Evolutionary conservation across 2,113 vertebrate species (phyloP), one percentile per base, ranked within the genome.

Genomic region (Donacobius atricapilla): DNA sequence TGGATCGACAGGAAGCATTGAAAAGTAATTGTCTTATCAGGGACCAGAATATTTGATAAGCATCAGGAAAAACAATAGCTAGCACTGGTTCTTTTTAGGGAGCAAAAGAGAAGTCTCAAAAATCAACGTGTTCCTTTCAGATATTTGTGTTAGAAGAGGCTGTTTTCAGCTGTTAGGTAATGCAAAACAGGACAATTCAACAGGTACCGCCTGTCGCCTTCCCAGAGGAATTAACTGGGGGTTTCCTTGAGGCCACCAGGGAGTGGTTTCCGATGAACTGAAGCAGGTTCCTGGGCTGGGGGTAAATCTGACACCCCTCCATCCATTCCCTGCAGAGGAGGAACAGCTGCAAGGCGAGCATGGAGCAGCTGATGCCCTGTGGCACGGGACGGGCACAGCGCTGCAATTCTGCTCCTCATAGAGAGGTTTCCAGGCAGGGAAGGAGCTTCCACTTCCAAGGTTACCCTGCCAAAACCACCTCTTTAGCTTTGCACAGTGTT

Each of bases 331-430:
- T 35, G 20, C 30, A 19, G 50, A 35, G 60, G 13, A 71, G 78
- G 28, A 76, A 31, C 65, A 95, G 90, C 75, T 90, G 90, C 1
- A 2, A 69, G 1, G 9, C 1, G 10, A 33, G 64, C 0, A 0
- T 2, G 0, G 37, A 33, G 19, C 64, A 65, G 93, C 17, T 1
- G 0, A 56, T 47, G 71, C 16, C 89, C 71, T 0, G 0, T 13
- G 70, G 70, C 90, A 64, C 5, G 0, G 31, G 65, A 25, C 0
- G 6, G 73, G 64, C 92, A 47, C 0, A 0, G 58, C 0, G 7
- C 28, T 31, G 13, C 7, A 10, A 30, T 30, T 17, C 44, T 8
- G 4, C 15, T 15, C 9, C n/a, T 20, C 58, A 15, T 0, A 11
- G 28, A 80, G 40, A 72, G 83, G 15, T 28, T 63, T 81, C 60